Evolutionary conservation across 2,888 invertebrate species (phyloP).

Genomic region (Acleris sparsana): DNA sequence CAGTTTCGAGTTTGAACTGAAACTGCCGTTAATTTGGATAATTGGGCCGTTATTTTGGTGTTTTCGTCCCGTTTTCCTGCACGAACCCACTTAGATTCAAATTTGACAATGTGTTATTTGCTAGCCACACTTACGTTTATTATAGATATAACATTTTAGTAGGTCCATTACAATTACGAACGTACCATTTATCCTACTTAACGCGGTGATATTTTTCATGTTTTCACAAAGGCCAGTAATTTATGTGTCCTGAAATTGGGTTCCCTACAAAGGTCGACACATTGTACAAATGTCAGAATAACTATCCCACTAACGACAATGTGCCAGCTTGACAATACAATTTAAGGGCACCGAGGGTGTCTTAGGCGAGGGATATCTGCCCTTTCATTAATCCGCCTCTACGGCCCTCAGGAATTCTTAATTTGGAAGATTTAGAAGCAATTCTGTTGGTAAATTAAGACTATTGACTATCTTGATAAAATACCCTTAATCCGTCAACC

Average conservation of each 20-base stretch:
- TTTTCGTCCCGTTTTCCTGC: too few relatives aligned
- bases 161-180: not conserved
- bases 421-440: constrained; percentile 26
- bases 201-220: constrained; percentile 11
- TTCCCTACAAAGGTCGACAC: constrained; percentile 33
- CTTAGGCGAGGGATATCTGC: constrained; percentile 27
- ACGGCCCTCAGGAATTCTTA: constrained; percentile 34
- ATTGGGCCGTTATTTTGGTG: too few relatives aligned
- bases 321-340: constrained; percentile 37
- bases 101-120: not conserved
- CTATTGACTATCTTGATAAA: constrained; percentile 17
- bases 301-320: constrained; percentile 35
- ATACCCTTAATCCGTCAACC: constrained; percentile 13
- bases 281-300: constrained; percentile 38
- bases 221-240: constrained; percentile 10
- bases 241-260: constrained; percentile 32
- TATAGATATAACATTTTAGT: not conserved
- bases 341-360: constrained; percentile 37
- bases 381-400: constrained; percentile 32
- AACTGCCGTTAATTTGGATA: constrained; percentile 24
- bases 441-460: constrained; percentile 31
- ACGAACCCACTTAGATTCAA: too few relatives aligned
- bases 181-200: not conserved
- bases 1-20: constrained; percentile 27
- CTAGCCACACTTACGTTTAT: not conserved